Evolutionary conservation across 2,888 invertebrate species (phyloP).

Genomic region (Mactromeris polynyma): DNA sequence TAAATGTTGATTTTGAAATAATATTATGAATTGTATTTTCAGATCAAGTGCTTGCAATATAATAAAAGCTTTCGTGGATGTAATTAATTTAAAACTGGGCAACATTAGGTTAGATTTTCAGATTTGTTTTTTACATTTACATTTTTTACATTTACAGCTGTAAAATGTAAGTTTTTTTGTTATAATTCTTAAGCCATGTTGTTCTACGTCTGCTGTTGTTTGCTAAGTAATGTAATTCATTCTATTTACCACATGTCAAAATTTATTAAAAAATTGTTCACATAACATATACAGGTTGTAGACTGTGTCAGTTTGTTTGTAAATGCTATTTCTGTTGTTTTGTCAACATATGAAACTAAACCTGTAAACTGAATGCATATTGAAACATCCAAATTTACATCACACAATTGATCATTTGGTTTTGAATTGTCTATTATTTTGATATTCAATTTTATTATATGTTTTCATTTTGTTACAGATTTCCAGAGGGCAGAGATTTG

Average conservation of each 20-base stretch:
- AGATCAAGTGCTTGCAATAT: neutral
- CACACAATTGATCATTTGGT: neutral
- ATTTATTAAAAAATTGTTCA: neutral
- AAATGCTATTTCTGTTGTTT: neutral
- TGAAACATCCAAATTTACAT: neutral
- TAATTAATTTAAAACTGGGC: neutral
- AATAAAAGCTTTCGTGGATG: neutral
- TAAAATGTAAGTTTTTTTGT: neutral
- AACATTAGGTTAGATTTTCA: neutral
- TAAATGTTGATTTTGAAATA: too few relatives aligned
- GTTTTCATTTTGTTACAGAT: neutral
- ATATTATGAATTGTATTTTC: too few relatives aligned
- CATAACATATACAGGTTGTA: neutral
- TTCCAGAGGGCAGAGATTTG: slow-evolving; percentile 2
- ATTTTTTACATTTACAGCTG: neutral
- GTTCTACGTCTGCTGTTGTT: too few relatives aligned
- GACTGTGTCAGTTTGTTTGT: neutral
- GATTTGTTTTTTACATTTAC: neutral
- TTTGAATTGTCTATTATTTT: neutral
- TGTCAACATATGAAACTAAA: neutral
- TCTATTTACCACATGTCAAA: too few relatives aligned
- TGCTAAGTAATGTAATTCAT: too few relatives aligned
- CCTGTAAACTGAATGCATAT: neutral
- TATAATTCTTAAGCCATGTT: too few relatives aligned
- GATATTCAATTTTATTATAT: neutral